Conservation (phyloP, 2,797 vertebrate species). For the Epinephelus coioides region DNA sequence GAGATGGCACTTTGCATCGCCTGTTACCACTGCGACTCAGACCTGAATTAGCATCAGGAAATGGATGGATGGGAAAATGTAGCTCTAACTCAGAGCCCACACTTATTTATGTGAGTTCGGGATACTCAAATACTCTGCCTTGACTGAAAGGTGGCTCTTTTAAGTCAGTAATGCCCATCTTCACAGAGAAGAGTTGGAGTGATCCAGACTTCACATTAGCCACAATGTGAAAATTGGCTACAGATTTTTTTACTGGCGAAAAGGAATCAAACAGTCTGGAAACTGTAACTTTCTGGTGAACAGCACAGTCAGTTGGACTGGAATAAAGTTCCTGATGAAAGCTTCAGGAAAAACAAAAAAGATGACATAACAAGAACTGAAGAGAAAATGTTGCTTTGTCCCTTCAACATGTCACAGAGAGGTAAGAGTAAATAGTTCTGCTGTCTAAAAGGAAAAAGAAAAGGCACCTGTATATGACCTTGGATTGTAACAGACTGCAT, state of each 20-base stretch:
- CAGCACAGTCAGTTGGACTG: conserved; percentile 2
- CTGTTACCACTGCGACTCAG: neutral
- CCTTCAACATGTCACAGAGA: conserved; percentile 39
- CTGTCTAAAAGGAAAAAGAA: conserved; percentile 10
- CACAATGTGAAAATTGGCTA: neutral
- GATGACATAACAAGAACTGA: conserved; percentile 28
- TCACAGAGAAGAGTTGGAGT: neutral
- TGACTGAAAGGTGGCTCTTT: neutral
- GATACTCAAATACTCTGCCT: neutral
- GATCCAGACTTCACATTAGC: neutral
- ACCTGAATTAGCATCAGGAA: neutral
- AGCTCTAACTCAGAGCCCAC: neutral
- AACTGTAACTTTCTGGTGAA: neutral
- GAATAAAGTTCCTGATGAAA: conserved; percentile 9
- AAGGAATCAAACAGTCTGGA: neutral
- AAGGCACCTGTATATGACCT: conserved; percentile 24
- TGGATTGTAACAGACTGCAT: conserved; percentile 1
- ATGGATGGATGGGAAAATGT: neutral
- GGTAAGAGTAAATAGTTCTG: conserved; percentile 19
- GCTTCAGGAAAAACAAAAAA: neutral
- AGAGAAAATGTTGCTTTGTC: conserved; percentile 33
- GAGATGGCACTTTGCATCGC: neutral
- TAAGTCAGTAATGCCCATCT: neutral
- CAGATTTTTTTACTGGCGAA: neutral
- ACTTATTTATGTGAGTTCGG: neutral